Percentiles rank a stretch among this genome's conserved stretches.
These are phyloP conservation scores for Timandra comae DNA, from an alignment of 2,888 invertebrate species.

Conservation along the genomic window DNA sequence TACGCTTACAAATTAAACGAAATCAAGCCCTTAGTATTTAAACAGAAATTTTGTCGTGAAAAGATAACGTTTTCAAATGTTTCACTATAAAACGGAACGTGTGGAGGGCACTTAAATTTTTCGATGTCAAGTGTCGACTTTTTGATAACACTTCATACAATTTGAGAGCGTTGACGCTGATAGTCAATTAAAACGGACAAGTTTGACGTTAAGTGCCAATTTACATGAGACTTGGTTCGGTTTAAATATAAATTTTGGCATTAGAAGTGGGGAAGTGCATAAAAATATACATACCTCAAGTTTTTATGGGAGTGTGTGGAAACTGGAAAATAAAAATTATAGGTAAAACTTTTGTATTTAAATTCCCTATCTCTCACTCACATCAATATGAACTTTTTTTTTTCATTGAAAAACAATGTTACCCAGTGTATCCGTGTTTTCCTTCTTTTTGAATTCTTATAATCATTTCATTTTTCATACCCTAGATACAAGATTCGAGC, in stretches of 20 bases:
- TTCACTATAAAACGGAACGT: slow-evolving; percentile 12
- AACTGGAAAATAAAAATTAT: background rate
- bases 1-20: slow-evolving; percentile 30
- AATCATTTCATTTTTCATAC: no score
- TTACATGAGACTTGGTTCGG: slow-evolving; percentile 26
- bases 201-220: slow-evolving; percentile 29
- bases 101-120: slow-evolving; percentile 5
- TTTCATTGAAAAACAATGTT: no score
- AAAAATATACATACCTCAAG: slow-evolving; percentile 7
- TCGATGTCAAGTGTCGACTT: slow-evolving; percentile 10
- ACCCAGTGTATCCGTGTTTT: no score
- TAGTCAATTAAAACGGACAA: slow-evolving; percentile 15
- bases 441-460: no score
- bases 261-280: slow-evolving; percentile 10
- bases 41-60: slow-evolving; percentile 1
- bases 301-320: background rate
- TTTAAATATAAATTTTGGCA: slow-evolving; percentile 13
- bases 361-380: no score
- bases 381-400: no score
- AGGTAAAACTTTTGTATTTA: no score
- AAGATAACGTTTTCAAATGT: background rate
- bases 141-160: slow-evolving; percentile 15
- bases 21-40: slow-evolving; percentile 25
- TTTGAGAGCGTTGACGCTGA: slow-evolving; percentile 16
- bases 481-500: no score